A percentile compares a stretch with the other conserved stretches of the same genome.
Conservation (phyloP, 2,888 invertebrate genomes). For the Brachycybe producta region DNA sequence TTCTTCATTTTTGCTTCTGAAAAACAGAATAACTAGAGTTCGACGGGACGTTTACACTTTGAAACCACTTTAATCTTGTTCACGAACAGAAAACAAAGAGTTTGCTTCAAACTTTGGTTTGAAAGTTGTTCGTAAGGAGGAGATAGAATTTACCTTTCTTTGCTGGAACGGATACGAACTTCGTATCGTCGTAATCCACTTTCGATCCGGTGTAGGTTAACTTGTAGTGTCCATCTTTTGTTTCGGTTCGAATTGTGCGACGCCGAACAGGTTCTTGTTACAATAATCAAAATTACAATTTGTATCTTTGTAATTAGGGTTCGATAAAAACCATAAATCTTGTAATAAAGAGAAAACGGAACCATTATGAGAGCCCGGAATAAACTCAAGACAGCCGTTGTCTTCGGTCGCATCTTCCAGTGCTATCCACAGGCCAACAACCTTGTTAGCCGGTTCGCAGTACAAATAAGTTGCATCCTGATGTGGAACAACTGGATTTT, state of each 20-base stretch:
- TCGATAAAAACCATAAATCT: neutral
- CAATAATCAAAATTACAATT: neutral
- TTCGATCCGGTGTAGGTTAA: constrained; percentile 52
- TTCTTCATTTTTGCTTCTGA: too few relatives aligned
- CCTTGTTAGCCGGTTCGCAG: constrained; percentile 59
- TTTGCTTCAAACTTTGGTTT: too few relatives aligned
- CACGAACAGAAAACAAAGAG: too few relatives aligned
- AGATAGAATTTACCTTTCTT: constrained; percentile 54
- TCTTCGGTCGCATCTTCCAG: constrained; percentile 81
- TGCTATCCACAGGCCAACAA: constrained; percentile 90
- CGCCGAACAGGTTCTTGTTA: constrained; percentile 16
- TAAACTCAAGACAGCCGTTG: constrained; percentile 90
- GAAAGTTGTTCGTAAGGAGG: too few relatives aligned
- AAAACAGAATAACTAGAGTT: too few relatives aligned
- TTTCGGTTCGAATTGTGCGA: constrained; percentile 51
- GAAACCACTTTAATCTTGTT: too few relatives aligned
- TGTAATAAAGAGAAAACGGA: neutral
- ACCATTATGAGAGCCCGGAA: constrained; percentile 75
- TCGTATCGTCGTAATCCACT: constrained; percentile 42
- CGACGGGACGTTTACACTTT: too few relatives aligned
- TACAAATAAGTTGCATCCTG: constrained; percentile 73
- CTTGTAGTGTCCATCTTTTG: constrained; percentile 44
- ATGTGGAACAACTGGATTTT: constrained; percentile 36
- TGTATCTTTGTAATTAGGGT: neutral
- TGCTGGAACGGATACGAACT: constrained; percentile 65